Evolutionary conservation across 2,888 invertebrate genomes (phyloP).

Genomic region (Incurvaria masculella): DNA sequence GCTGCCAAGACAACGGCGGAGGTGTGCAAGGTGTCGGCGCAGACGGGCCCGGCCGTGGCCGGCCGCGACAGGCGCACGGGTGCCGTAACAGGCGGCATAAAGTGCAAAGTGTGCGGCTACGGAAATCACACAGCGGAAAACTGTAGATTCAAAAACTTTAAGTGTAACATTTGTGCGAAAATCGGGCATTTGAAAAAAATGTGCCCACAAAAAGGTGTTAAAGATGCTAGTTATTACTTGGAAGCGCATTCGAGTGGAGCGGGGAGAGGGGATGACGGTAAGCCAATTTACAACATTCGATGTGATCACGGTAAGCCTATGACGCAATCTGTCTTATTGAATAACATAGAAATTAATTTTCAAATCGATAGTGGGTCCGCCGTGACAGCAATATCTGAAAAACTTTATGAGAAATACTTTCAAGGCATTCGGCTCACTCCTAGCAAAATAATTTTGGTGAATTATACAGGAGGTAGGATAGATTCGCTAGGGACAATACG

Average conservation of each 20-base stretch:
- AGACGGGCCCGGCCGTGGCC: background rate
- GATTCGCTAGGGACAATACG: slow-evolving; percentile 6
- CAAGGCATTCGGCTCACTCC: slow-evolving; percentile 8
- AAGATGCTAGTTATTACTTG: slow-evolving; percentile 1
- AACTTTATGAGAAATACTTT: slow-evolving; percentile 8
- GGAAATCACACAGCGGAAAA: slow-evolving; percentile 15
- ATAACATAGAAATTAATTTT: slow-evolving; percentile 11
- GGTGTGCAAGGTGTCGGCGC: background rate
- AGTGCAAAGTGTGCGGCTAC: slow-evolving; percentile 18
- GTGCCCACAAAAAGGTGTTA: slow-evolving; percentile 13
- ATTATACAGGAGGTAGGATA: slow-evolving; percentile 12
- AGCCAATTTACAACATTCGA: slow-evolving; percentile 13
- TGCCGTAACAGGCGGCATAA: slow-evolving; percentile 3
- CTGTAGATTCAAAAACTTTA: slow-evolving; percentile 16
- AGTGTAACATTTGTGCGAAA: slow-evolving; percentile 15
- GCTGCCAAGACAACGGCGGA: background rate
- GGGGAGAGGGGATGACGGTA: slow-evolving; percentile 15
- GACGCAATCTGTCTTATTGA: slow-evolving; percentile 9
- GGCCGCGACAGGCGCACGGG: background rate
- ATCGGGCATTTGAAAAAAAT: slow-evolving; percentile 15
- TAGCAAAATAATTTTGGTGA: slow-evolving; percentile 7
- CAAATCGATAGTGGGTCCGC: slow-evolving; percentile 15
- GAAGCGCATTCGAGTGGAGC: slow-evolving; percentile 10
- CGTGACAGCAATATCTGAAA: slow-evolving; percentile 13
- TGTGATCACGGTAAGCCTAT: slow-evolving; percentile 10